Evolutionary conservation across 2,888 invertebrate species (phyloP), one percentile per base, ranked within the genome.

Genomic region (Spodoptera exigua): DNA sequence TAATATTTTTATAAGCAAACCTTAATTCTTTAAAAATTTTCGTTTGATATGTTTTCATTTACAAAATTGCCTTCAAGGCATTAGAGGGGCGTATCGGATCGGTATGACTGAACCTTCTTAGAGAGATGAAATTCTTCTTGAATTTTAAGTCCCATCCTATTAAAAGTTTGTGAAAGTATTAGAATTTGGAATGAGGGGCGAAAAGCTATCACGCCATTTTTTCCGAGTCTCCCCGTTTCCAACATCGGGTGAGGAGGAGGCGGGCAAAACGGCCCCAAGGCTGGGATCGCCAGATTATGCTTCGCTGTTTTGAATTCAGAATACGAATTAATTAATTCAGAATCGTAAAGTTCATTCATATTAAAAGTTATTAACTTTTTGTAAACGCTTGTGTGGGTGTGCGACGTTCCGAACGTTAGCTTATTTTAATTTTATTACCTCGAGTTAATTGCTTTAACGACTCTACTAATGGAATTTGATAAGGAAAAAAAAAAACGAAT

Each of bases 121-220:
- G 77, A 86, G 78, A 87, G 81, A 86, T 87, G 83, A 88, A 88
- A 89, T 89, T 90, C 87, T 88, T 86, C 83, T 88, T 89, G 91
- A 93, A 91, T 91, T 89, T 92, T 89, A 91, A 93, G 88, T 91
- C 88, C 88, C 89, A 93, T 92, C 93, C 91, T 92, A 93, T 93
- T 93, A 93, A 93, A 94, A 94, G 91, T 94, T 93, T 90, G 88
- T 78, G 82, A 84, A 92, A 92, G 92, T 92, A 93, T 93, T 91
- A 90, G 92, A 93, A 93, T 91, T 92, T 88, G 86, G 89, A 92
- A 93, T 90, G 91, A 93, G 91, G 90, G 92, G 90, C 84, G 89
- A 89, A 90, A 91, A 92, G 91, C 92, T 89, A 92, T 91, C 89
- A 86, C 85, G 87, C 86, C 85, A 85, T 89, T 90, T 92, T 92